phyloP scores from a whole-genome alignment of 2,888 invertebrate species.

The Erebia ligea region DNA sequence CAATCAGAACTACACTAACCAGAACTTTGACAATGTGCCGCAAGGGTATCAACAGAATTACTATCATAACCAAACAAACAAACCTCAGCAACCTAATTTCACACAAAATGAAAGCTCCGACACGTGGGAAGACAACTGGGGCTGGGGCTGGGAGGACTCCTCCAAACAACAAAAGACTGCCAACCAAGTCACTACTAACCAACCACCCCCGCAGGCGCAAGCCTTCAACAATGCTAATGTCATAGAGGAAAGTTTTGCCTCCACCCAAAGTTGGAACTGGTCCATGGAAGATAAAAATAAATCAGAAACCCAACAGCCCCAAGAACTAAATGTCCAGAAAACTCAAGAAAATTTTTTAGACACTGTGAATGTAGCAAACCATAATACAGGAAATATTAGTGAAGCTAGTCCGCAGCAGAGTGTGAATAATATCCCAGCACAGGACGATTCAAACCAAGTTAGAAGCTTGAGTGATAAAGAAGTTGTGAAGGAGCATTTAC shows the following conservation, averaged over 20 bases:
- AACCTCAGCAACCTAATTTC: slow-evolving; percentile 54
- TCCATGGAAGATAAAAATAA: slow-evolving; percentile 77
- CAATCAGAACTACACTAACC: slow-evolving; percentile 62
- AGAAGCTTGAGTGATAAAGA: slow-evolving; percentile 70
- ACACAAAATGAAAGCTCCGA: slow-evolving; percentile 56
- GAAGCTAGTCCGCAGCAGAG: slow-evolving; percentile 47
- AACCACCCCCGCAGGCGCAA: slow-evolving; percentile 42
- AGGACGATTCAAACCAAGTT: slow-evolving; percentile 57
- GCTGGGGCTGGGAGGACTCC: slow-evolving; percentile 85
- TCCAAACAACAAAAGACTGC: slow-evolving; percentile 64
- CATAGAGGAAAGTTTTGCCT: slow-evolving; percentile 83
- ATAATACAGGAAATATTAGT: slow-evolving; percentile 26
- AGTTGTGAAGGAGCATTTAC: slow-evolving; percentile 67
- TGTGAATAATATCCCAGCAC: slow-evolving; percentile 46
- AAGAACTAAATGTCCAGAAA: slow-evolving; percentile 44
- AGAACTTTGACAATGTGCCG: slow-evolving; percentile 53
- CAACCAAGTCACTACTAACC: slow-evolving; percentile 45
- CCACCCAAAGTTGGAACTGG: slow-evolving; percentile 85
- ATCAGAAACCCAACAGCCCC: slow-evolving; percentile 41
- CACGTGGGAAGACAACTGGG: slow-evolving; percentile 80
- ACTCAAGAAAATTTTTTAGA: slow-evolving; percentile 45
- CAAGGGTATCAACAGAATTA: slow-evolving; percentile 63
- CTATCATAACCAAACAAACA: slow-evolving; percentile 62
- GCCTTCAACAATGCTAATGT: slow-evolving; percentile 72
- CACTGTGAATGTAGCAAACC: slow-evolving; percentile 10